Conservation (phyloP, 2,888 invertebrate genomes). For the Gisinianus flammeolus region DNA sequence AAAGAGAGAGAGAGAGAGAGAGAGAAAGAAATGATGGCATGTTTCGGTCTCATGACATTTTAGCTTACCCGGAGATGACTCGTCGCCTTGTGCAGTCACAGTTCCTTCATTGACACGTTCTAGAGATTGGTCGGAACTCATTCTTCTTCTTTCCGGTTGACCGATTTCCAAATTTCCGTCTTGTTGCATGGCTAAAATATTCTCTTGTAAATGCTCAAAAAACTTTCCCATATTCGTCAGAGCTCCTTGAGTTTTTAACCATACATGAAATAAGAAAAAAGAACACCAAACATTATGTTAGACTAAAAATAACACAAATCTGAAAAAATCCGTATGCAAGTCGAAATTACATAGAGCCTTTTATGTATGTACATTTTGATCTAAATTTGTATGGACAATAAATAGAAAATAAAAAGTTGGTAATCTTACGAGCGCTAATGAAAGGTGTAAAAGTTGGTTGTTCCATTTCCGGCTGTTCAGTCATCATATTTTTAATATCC, state of each 20-base stretch:
- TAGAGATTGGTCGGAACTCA: not conserved
- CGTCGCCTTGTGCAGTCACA: not conserved
- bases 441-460: slow-evolving; percentile 32
- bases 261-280: not conserved
- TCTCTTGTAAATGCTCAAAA: slow-evolving; percentile 50
- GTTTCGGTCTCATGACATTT: not conserved
- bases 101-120: not conserved
- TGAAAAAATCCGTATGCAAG: too few species aligned
- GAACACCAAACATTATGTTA: not conserved
- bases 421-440: slow-evolving; percentile 29
- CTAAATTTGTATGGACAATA: too few species aligned
- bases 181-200: slow-evolving; percentile 50
- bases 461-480: not conserved
- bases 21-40: too few species aligned
- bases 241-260: slow-evolving; percentile 41
- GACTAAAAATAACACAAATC: too few species aligned
- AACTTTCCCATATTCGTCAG: slow-evolving; percentile 50
- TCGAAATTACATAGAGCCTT: too few species aligned
- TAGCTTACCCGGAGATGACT: not conserved
- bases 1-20: not conserved
- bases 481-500: not conserved
- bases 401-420: too few species aligned
- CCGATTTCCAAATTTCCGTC: not conserved
- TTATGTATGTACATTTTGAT: too few species aligned
- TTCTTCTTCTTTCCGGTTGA: slow-evolving; percentile 3